phyloP scores from a whole-genome alignment of 2,113 vertebrate genomes.

The Telmatochromis sp. region DNA sequence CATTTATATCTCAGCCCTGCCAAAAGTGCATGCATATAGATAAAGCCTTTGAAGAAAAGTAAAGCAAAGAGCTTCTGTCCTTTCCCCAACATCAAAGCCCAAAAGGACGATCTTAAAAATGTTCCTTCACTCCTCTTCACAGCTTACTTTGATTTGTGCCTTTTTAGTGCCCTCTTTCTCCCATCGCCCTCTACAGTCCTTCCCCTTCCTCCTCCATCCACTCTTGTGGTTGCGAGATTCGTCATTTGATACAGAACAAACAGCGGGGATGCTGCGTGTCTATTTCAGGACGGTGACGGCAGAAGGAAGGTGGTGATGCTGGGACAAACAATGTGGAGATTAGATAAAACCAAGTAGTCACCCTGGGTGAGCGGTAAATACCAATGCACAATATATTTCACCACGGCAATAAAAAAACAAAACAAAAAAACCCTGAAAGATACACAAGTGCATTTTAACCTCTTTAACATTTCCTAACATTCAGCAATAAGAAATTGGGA shows the following conservation, averaged over 20 bases:
- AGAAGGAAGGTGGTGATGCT: neutral
- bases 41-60: constrained; percentile 41
- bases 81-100: constrained; percentile 34
- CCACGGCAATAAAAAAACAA: neutral
- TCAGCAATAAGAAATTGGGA: neutral
- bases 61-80: constrained; percentile 4
- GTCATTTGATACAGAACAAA: neutral
- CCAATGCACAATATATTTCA: neutral
- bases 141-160: constrained; percentile 11
- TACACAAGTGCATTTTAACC: neutral
- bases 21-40: neutral
- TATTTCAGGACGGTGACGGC: neutral
- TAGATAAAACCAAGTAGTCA: neutral
- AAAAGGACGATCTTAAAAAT: neutral
- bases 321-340: neutral
- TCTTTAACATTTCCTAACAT: neutral
- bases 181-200: neutral
- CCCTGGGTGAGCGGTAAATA: neutral
- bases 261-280: neutral
- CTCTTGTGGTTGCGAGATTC: neutral
- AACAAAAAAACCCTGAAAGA: neutral
- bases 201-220: neutral
- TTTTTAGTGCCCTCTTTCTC: neutral
- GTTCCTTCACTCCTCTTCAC: neutral
- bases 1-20: neutral